Evolutionary conservation across 1,140 invertebrate genomes (phyloP).

Genomic region (Gonioctena quinquepunctata): DNA sequence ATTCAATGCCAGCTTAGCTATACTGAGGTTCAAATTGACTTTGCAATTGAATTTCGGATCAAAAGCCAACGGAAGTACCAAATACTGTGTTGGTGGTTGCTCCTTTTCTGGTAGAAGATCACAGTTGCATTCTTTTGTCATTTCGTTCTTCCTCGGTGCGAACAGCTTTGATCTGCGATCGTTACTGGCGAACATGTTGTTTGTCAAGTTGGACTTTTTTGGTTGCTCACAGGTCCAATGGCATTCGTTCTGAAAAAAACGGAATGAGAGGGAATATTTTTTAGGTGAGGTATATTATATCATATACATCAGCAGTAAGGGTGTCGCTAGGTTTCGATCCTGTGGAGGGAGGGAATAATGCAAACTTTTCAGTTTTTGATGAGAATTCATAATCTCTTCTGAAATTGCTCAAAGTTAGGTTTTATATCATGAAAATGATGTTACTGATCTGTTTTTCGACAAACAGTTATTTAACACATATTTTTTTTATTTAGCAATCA

Average conservation of each 20-base stretch:
- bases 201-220: constrained; percentile 13
- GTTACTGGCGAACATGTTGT: constrained; percentile 27
- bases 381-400: no score
- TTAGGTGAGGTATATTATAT: no score
- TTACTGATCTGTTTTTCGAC: no score
- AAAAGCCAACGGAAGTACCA: constrained; percentile 36
- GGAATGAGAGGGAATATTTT: no score
- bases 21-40: constrained; percentile 49
- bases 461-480: no score
- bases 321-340: no score
- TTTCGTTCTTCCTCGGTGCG: constrained; percentile 15
- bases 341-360: not conserved
- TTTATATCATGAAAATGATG: no score
- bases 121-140: constrained; percentile 36
- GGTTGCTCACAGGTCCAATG: constrained; percentile 44
- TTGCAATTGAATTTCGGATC: constrained; percentile 40
- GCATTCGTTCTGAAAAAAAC: constrained; percentile 39
- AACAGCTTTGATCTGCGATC: constrained; percentile 25
- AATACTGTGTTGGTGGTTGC: constrained; percentile 25
- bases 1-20: constrained; percentile 44
- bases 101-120: constrained; percentile 27
- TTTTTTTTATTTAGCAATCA: no score
- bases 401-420: no score
- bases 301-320: no score
- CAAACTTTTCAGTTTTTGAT: not conserved